These are phyloP conservation scores for Cossypha niveicapilla DNA, from an alignment of 2,797 vertebrate genomes.

Conservation along the genomic window DNA sequence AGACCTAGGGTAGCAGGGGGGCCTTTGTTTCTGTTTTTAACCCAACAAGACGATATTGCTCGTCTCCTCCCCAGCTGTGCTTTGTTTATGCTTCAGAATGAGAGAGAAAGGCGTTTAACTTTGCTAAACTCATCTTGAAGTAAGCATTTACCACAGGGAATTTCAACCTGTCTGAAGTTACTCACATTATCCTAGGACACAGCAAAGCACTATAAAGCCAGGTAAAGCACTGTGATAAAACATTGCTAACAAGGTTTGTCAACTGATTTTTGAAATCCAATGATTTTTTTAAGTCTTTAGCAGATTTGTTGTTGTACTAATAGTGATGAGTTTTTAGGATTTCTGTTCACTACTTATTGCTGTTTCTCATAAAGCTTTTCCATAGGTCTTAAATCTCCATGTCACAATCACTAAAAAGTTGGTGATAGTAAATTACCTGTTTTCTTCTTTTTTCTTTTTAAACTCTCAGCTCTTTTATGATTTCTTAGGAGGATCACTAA, in stretches of 20 bases:
- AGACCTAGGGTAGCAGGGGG: accelerated
- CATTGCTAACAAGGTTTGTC: not conserved
- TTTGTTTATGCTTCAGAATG: not conserved
- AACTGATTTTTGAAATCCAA: not conserved
- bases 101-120: not conserved
- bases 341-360: not conserved
- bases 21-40: not conserved
- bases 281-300: not conserved
- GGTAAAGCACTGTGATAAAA: not conserved
- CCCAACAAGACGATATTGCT: not conserved
- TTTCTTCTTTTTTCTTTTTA: not conserved
- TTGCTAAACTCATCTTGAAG: not conserved
- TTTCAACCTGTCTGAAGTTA: not conserved
- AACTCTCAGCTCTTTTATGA: not conserved
- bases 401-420: not conserved
- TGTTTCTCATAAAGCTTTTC: not conserved
- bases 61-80: not conserved
- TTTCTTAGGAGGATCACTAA: not conserved
- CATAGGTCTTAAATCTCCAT: not conserved
- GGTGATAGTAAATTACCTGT: not conserved
- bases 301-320: not conserved
- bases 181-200: accelerated
- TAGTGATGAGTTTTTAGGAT: not conserved
- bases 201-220: not conserved
- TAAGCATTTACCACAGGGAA: not conserved